Evolutionary conservation across 2,888 invertebrate genomes (phyloP), one percentile per base, ranked within the genome.

Genomic region (Eristalinus aeneus): DNA sequence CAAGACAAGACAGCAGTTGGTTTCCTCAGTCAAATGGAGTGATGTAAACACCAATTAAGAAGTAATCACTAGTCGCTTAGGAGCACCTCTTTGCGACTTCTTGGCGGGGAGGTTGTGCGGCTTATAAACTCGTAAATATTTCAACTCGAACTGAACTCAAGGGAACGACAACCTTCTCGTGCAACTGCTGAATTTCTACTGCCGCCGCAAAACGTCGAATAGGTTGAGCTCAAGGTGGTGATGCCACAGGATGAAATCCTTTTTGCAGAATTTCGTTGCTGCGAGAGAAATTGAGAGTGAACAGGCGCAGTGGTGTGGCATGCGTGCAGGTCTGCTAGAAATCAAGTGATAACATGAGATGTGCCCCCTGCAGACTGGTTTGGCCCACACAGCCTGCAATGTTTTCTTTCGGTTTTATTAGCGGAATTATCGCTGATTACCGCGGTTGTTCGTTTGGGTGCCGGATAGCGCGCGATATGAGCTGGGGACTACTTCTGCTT

Each of bases 121-220:
- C 16, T 16, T 16, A 65, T 61, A 81, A 61, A 74, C 73, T 77
- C 74, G 86, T 73, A 73, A 86, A 73, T 34, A 22, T 85, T 61
- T 34, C 23, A 61, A 67, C 23, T 16, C 34, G 32, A 34, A 76
- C 20, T 22, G 20, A 10, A 60, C 3, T 69, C 34, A 34, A 53
- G 4, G 56, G 56, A 69, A 69, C 46, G 46, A 71, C 86, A 77
- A 86, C 77, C 71, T 77, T 71, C 73, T 69, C 86, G 69, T 73
- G 68, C 77, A 65, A 77, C 69, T 77, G 82, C 77, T 74, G 77
- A 69, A 77, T 22, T 81, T 82, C 73, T 74, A 86, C 86, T 86
- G 31, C 22, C 8, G 20, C 46, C 39, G 1, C 9, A 10, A 6
- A 81, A 60, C 56, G 16, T 34, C 16, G 64, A 31, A 6, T n/a